Base-by-base conservation (phyloP, 2,113 vertebrate species). In the Sylvietta virens region DNA sequence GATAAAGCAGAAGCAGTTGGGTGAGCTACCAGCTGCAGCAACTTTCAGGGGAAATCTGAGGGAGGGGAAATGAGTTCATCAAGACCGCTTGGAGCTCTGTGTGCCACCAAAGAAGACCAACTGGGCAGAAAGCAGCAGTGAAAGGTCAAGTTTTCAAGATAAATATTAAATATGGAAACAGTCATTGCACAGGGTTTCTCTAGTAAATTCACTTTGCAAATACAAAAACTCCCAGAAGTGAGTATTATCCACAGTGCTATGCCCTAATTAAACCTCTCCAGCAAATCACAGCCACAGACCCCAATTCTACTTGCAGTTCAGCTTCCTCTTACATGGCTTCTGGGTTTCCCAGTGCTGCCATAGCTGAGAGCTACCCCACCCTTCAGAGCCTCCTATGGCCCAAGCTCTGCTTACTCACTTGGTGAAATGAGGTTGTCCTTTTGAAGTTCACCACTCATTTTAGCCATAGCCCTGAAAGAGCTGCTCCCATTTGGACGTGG, bases 401-500 rank as follows among this genome's bases (percentile, higher is more conserved):
- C 0, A 0, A 78, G 42, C 44, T 58, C 56, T 74, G 33, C 51
- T 90, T 60, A 44, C 30, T 87, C 65, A 40, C 4, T 51, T 30
- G 31, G 28, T 48, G 74, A 87, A 74, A 27, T 21, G 13, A 28
- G 20, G 50, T 26, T 83, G 22, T 58, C 14, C 37, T 86, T 92
- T 77, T 64, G 57, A 90, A 84, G 28, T 61, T 72, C 51, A 50
- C 30, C 23, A 3, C 51, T 40, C 1, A 0, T 51, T 79, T 70
- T 40, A 81, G 16, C 27, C 56, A 74, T 44, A 71, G 60, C 33
- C 72, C 58, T 54, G 58, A 66, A 81, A 54, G 67, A 84, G n/a
- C 83, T 86, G 64, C 58, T 54, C 20, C 35, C 22, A 7, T 0
- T 1, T 10, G 44, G 44, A 78, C 0, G 0, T 27, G 62, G 58